Evolutionary conservation across 1,140 invertebrate species (phyloP).

Genomic region (Drosophila dunni): DNA sequence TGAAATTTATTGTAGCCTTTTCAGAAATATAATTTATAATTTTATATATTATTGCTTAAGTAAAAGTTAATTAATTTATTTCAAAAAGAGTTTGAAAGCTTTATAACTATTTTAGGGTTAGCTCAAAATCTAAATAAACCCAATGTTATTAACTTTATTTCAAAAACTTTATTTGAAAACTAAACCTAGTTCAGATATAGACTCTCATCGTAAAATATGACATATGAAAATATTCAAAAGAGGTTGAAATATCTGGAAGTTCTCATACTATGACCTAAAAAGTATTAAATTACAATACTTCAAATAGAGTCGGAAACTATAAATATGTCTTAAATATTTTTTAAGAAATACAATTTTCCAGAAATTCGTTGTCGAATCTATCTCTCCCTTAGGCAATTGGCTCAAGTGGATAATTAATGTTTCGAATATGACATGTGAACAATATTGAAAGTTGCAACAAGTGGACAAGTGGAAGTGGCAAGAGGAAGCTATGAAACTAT

Average conservation of each 20-base stretch:
- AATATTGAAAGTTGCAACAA: constrained; percentile 1
- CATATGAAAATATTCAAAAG: no score
- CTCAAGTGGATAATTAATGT: constrained; percentile 60
- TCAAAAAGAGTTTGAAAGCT: no score
- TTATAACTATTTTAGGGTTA: no score
- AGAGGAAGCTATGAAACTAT: constrained; percentile 52
- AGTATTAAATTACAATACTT: not conserved
- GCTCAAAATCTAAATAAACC: no score
- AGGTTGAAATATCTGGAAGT: no score
- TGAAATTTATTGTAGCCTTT: no score
- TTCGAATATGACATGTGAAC: constrained; percentile 18
- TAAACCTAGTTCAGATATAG: not conserved
- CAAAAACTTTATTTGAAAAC: not conserved
- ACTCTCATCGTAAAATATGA: no score
- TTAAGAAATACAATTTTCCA: not conserved
- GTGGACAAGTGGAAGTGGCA: constrained; percentile 42
- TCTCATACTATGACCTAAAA: not conserved
- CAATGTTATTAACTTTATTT: not conserved
- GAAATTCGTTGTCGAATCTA: not conserved
- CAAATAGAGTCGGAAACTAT: not conserved
- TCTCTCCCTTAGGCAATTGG: constrained; percentile 41
- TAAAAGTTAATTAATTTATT: no score
- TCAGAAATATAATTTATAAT: no score
- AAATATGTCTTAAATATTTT: not conserved
- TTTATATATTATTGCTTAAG: no score